Evolutionary conservation across 2,113 vertebrate genomes (phyloP), one percentile per base, ranked within the genome.

Genomic region (Engystomops pustulosus): DNA sequence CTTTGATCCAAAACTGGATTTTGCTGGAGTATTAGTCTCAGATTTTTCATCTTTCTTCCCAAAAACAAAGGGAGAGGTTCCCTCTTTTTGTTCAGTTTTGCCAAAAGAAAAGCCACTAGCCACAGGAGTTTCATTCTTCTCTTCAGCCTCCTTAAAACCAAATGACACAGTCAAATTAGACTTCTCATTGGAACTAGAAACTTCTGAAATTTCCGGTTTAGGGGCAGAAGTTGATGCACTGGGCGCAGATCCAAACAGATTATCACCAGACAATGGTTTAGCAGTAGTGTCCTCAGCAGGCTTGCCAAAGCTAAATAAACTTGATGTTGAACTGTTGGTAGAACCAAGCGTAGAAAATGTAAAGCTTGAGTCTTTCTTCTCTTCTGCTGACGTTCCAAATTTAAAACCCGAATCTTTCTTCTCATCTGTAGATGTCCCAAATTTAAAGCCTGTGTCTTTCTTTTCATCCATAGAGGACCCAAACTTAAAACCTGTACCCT

Each of bases 31-130:
- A 27, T 92, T 86, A 0, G 87, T 83, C 82, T 96, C 94, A 44
- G 94, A 93, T 86, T 97, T 98, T 82, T 97, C 95, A 86, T 95
- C 96, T 41, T 93, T 91, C 88, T 95, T 96, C 86, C 95, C 95
- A 89, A 94, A 84, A 70, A 70, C 34, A 79, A 79, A 87, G 88
- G 97, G 95, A n/a, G 91, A 45, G 20, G 91, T 87, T 44, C 87
- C 76, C 44, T 93, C 90, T 62, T 93, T 89, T 49, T 92, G 91
- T 17, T 95, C 93, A 3, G 91, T 0, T 36, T 93, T 95, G 18
- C 90, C 93, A 89, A 96, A 96, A 0, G 90, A 17, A 70, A 94
- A 91, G 79, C 91, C 84, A 80, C 90, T 83, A 65, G 88, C 85
- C 7, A 89, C 86, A 45, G 88, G 51, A 1, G 87, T 60, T 77